Evolutionary conservation across 64 coral and sea anemone genomes (phyloP), one percentile per base, ranked within the genome.

Genomic region (Stylophora pistillata): DNA sequence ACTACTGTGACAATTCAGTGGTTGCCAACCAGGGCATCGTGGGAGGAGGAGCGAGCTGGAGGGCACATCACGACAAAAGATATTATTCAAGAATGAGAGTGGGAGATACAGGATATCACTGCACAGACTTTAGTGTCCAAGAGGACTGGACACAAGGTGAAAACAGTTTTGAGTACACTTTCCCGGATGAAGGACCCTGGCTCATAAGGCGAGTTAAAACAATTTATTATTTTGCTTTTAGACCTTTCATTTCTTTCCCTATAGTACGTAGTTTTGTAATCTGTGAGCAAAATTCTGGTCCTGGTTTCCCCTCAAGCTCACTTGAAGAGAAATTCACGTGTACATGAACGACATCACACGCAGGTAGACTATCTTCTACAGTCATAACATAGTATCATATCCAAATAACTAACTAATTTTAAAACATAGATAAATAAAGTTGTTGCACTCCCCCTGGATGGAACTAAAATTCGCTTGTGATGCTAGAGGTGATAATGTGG

Each of bases 71-170:
- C 75, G 27, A 81, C 57, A 33, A 29, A 13, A 11, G 56, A 32
- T 82, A 18, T 10, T 85, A 59, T 66, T 27, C 12, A 3, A 52
- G 25, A 15, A 0, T 21, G 0, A 84, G 18, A 54, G 64, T 64
- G 28, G 89, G 70, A 53, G n/a, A 57, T 62, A 91, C 89, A 53
- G 79, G 89, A 20, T 91, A 63, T 41, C 79, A 82, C 10, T 91
- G 89, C 30, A 91, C 89, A 9, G 83, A 83, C 59, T 75, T 74
- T 62, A 91, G 89, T 64, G 59, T 59, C 30, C 72, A 30, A 41
- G 89, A 91, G 30, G 89, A 91, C 26, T 91, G 89, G 89, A 64
- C 89, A 17, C 71, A 85, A 29, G 89, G 89, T 23, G 79, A 91
- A 85, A 91, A 91, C 89, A 41, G 37, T 30, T 91, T 91, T 31